phyloP scores from a whole-genome alignment of 30 jellyfish, hydroid and myxozoan species.

The Aurelia sp. region DNA sequence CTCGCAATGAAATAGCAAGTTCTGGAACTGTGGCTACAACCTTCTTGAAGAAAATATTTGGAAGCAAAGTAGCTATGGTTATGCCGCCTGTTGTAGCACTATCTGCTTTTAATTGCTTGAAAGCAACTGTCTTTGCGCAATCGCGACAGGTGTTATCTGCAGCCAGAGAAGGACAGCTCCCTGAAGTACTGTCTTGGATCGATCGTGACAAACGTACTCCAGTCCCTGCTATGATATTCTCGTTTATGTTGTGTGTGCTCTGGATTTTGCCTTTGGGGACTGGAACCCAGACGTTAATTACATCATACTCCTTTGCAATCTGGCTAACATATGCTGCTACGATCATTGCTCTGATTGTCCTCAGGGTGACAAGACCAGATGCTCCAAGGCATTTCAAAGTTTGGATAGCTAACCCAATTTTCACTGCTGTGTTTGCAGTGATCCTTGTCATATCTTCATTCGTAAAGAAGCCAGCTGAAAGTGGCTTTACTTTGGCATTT shows the following conservation, averaged over 20 bases:
- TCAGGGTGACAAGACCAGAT: too few species aligned
- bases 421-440: too few species aligned
- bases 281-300: background rate
- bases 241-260: background rate
- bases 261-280: slow-evolving; percentile 2
- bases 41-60: too few species aligned
- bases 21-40: too few species aligned
- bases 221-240: background rate
- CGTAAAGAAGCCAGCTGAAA: too few species aligned
- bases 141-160: slow-evolving; percentile 10
- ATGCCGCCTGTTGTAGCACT: too few species aligned
- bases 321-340: slow-evolving; percentile 2
- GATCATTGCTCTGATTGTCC: background rate
- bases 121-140: background rate
- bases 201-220: background rate
- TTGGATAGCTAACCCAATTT: too few species aligned
- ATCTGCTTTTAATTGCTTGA: background rate
- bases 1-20: too few species aligned
- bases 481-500: too few species aligned
- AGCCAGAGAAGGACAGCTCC: slow-evolving; percentile 35
- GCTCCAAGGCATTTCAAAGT: too few species aligned
- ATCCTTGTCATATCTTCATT: too few species aligned
- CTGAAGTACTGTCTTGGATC: background rate
- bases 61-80: too few species aligned
- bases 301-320: background rate